Percentiles rank a stretch among this genome's conserved stretches.
Evolutionary conservation across 2,888 invertebrate genomes (phyloP).

Genomic region (Drosophila cognata): DNA sequence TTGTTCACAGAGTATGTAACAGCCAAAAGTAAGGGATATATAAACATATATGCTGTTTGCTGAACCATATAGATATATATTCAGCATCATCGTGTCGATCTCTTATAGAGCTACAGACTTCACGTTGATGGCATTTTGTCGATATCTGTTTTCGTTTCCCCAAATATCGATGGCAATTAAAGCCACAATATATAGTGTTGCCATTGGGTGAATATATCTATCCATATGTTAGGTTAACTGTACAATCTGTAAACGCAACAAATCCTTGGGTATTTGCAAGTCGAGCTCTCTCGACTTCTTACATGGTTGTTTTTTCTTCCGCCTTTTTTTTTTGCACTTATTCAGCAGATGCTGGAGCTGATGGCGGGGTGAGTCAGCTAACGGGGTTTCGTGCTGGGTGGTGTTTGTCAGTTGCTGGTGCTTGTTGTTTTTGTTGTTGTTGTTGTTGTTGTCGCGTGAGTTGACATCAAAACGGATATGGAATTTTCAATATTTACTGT

Average conservation of each 20-base stretch:
- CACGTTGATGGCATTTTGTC: neutral
- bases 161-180: neutral
- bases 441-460: conserved; percentile 48
- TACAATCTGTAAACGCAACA: neutral
- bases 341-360: neutral
- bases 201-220: neutral
- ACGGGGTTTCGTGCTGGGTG: conserved; percentile 12
- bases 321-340: conserved; percentile 17
- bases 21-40: neutral
- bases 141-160: neutral
- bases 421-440: conserved; percentile 9
- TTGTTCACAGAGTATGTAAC: neutral
- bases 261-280: neutral
- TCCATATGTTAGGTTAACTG: neutral
- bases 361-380: neutral
- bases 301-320: neutral
- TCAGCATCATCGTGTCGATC: neutral
- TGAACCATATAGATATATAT: neutral
- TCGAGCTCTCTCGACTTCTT: neutral
- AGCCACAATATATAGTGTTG: neutral
- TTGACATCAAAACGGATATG: conserved; percentile 77
- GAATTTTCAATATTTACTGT: conserved; percentile 79
- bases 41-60: neutral
- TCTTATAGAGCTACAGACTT: neutral
- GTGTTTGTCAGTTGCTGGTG: conserved; percentile 47